phyloP scores from a whole-genome alignment of 1,140 invertebrate genomes.

The Zaprionus ghesquierei region DNA sequence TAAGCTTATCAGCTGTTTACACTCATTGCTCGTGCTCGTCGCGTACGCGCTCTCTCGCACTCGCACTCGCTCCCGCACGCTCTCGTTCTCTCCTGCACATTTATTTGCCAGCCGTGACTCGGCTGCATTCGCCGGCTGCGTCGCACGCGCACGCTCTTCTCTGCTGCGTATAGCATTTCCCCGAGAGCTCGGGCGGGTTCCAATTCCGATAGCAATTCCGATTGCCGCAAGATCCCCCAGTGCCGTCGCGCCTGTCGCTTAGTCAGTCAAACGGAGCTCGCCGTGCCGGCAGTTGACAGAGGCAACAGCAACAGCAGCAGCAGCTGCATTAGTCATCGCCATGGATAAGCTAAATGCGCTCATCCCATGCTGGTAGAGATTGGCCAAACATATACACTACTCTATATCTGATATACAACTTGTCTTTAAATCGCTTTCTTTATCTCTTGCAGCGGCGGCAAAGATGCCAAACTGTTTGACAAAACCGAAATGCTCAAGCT shows the following conservation, averaged over 20 bases:
- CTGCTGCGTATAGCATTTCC: conserved; percentile 10
- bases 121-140: background rate
- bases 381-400: background rate
- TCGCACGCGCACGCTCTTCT: too few relatives aligned
- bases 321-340: conserved; percentile 56
- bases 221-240: background rate
- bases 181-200: conserved; percentile 2
- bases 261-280: conserved; percentile 31
- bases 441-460: conserved; percentile 60
- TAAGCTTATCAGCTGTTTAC: conserved; percentile 66
- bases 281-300: conserved; percentile 12
- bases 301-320: background rate
- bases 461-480: conserved; percentile 70
- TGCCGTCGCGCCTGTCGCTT: conserved; percentile 16
- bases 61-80: conserved; percentile 2
- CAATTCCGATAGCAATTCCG: conserved; percentile 1
- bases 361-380: conserved; percentile 65
- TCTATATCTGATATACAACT: background rate
- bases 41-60: background rate
- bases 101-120: conserved; percentile 23
- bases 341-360: conserved; percentile 67
- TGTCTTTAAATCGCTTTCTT: background rate
- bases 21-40: background rate
- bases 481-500: conserved; percentile 63
- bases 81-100: conserved; percentile 7